These are phyloP conservation scores for Platycnemis pennipes DNA, from an alignment of 2,888 invertebrate species.

Conservation along the genomic window DNA sequence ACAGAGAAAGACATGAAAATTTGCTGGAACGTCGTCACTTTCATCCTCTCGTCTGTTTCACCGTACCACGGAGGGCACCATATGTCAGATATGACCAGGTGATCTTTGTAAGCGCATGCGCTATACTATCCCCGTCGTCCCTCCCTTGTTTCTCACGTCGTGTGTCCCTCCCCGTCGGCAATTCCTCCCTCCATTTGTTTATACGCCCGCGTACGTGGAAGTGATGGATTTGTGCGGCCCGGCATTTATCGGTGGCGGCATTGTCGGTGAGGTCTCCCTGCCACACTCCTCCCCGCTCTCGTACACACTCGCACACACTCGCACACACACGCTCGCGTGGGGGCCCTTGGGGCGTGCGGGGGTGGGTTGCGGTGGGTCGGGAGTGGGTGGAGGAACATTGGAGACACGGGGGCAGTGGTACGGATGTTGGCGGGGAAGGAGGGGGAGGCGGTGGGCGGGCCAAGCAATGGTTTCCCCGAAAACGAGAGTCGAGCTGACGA, in stretches of 20 bases:
- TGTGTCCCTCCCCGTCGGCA: neutral
- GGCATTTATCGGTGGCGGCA: neutral
- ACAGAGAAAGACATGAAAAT: too few species aligned
- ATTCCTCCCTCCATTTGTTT: neutral
- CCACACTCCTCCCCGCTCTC: too few species aligned
- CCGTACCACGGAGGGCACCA: neutral
- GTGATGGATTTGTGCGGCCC: slow-evolving; percentile 28
- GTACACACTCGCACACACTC: too few species aligned
- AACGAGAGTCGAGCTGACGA: neutral
- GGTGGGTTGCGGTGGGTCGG: neutral
- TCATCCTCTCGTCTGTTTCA: too few species aligned
- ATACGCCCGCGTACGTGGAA: slow-evolving; percentile 50
- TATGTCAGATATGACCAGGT: neutral
- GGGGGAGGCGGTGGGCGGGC: neutral
- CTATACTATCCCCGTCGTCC: neutral
- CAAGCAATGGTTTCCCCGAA: slow-evolving; percentile 28
- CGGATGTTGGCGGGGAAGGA: neutral
- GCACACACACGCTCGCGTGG: too few species aligned
- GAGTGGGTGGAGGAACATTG: neutral
- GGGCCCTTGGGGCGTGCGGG: neutral
- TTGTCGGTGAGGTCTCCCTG: too few species aligned
- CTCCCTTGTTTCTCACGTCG: neutral
- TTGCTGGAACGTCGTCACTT: too few species aligned
- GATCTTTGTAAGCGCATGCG: neutral
- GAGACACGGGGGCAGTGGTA: slow-evolving; percentile 46